Conservation (phyloP, 2,797 vertebrate species). For the Brachyalestes nurse region DNA sequence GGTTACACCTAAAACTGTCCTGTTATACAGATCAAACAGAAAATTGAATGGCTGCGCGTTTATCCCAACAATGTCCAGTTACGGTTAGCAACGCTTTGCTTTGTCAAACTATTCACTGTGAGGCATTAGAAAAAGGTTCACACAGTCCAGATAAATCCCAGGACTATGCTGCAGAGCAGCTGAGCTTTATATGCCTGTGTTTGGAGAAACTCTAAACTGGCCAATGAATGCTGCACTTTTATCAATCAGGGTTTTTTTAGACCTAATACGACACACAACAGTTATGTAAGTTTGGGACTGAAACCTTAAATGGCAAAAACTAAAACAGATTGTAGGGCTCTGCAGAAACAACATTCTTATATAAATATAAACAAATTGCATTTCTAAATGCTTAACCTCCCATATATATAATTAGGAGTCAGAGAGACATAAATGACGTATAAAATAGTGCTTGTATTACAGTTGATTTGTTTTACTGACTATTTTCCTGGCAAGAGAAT, state of each 20-base stretch:
- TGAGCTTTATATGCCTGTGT: not conserved
- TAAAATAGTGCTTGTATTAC: not conserved
- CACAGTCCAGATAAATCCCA: not conserved
- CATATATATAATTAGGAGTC: not conserved
- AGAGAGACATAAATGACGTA: not conserved
- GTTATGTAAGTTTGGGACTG: conserved; percentile 19
- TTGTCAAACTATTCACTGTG: not conserved
- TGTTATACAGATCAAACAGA: conserved; percentile 15
- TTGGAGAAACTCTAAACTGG: not conserved
- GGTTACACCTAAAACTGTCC: conserved; percentile 23
- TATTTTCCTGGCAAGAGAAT: not conserved
- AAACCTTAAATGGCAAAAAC: conserved; percentile 45
- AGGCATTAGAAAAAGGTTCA: conserved; percentile 7
- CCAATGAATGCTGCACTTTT: not conserved
- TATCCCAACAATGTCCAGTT: conserved; percentile 14
- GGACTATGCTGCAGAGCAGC: not conserved
- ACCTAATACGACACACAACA: conserved; percentile 20
- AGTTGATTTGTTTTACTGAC: not conserved
- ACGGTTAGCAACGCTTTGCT: not conserved
- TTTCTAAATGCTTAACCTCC: conserved; percentile 3
- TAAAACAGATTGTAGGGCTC: conserved; percentile 5
- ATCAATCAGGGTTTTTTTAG: conserved; percentile 15
- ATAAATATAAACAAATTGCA: not conserved
- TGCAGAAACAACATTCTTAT: too few relatives aligned
- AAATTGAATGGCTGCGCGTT: conserved; percentile 17